Evolutionary conservation across 2,113 vertebrate genomes (phyloP), one percentile per base, ranked within the genome.

Genomic region (Etia nguti): DNA sequence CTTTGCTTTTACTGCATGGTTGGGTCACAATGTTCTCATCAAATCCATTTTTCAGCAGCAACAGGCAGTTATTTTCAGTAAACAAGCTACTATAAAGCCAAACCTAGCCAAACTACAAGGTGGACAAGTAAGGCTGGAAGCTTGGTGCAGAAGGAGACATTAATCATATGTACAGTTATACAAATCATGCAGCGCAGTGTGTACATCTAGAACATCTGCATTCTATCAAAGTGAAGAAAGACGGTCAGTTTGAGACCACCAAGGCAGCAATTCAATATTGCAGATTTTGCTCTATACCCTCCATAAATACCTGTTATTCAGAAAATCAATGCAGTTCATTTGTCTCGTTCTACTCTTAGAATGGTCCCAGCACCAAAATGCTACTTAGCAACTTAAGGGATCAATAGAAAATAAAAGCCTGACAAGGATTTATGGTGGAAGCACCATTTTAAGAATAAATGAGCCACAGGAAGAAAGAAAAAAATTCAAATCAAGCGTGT

Each of bases 391-490:
- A 90, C 91, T 86, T 86, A 83, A 81, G 22, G 22, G 81, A 94
- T 95, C 94, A 85, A 91, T 94, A 88, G 34, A 86, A 93, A 94
- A 94, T 92, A 92, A 95, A 91, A 82, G 81, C 46, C 81, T 73
- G 88, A 92, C 85, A 84, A 50, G 82, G 91, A 92, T 92, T 93
- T 91, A 94, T 89, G 81, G 81, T 31, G 54, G 84, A 85, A 84
- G 80, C 52, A 20, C 54, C 46, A 56, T 73, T 46, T 88, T 82
- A 70, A 81, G 82, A 94, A 94, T 92, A 84, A 93, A 90, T 92
- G 89, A 88, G 88, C 20, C 12, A 4, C 41, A 62, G 54, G 16
- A 8, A 24, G 24, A 11, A 38, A 38, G 2, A 24, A 75, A 80
- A 15, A 43, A 50, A 10, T 43, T 26, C 2, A 87, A 29, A 52